Evolutionary conservation across 2,888 invertebrate genomes (phyloP), one percentile per base, ranked within the genome.

Genomic region (Caenorhabditis parvicauda): DNA sequence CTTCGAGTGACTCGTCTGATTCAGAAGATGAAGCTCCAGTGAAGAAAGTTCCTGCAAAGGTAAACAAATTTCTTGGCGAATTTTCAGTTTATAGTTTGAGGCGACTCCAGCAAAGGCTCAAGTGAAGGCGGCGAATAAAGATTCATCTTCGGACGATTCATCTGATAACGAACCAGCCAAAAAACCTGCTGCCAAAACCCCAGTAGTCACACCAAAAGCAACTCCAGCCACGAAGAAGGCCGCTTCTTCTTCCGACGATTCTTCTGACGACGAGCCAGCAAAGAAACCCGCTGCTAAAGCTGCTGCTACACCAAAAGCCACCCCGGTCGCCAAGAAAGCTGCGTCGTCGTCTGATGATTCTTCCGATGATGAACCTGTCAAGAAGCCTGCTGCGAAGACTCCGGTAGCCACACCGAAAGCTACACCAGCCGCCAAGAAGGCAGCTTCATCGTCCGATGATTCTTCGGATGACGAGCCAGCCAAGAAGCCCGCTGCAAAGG

Each of bases 231-330:
- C n/a, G 1, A 70, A 65, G 54, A 59, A 61, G 35, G 47, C 45
- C 7, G 53, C 27, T 2, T 53, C 49, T 7, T 51, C 35, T 4
- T 54, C 55, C 3, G 62, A 65, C 17, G 61, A 64, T 28, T 60
- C 57, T 9, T 58, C 61, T n/a, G 64, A 64, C 17, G 57, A 60
- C 17, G 64, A 62, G 17, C n/a, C n/a, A n/a, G n/a, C n/a, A n/a
- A 55, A 49, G 29, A 57, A 57, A 17, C 21, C 59, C n/a, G 48
- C 52, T 6, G 37, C 42, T 1, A 64, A 60, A n/a, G n/a, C n/a
- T n/a, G n/a, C 48, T 29, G 9, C 45, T 7, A 7, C 44, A 22
- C n/a, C 25, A 42, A 48, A 45, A 42, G 44, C 45, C 6, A 37
- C 21, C 41, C 24, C 45, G 41, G 41, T 12, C 17, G 45, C 32